phyloP scores from a whole-genome alignment of 2,888 invertebrate species.

The Cataglyphis rosenhaueri region DNA sequence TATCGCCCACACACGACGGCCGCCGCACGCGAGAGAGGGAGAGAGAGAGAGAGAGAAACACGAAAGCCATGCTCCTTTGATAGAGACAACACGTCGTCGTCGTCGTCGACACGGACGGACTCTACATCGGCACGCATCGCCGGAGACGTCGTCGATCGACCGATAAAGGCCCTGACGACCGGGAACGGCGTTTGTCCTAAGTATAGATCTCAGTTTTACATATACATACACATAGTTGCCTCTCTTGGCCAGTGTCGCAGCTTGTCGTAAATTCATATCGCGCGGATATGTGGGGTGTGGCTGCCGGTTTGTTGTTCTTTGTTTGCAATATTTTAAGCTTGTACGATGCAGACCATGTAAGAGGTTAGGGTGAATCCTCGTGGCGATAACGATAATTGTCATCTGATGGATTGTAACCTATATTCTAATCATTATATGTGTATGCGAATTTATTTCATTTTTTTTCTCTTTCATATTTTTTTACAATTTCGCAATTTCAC shows the following conservation, averaged over 20 bases:
- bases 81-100: conserved; percentile 73
- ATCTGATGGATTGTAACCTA: neutral
- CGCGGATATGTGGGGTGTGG: conserved; percentile 73
- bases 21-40: conserved; percentile 69
- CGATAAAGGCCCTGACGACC: conserved; percentile 64
- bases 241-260: conserved; percentile 3
- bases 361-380: conserved; percentile 62
- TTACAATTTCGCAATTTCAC: neutral
- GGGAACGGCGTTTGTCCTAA: conserved; percentile 72
- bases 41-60: conserved; percentile 45
- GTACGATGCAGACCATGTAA: conserved; percentile 48
- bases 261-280: conserved; percentile 32
- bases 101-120: neutral
- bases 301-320: conserved; percentile 67
- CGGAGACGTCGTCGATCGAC: conserved; percentile 60
- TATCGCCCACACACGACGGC: conserved; percentile 59
- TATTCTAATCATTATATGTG: neutral
- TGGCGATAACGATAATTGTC: neutral
- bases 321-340: conserved; percentile 52
- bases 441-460: neutral
- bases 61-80: conserved; percentile 77
- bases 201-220: conserved; percentile 70
- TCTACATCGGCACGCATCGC: conserved; percentile 51
- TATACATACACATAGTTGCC: conserved; percentile 9
- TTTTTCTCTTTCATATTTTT: neutral